Conservation (phyloP, 2,888 invertebrate species). For the Dicycla oo region DNA sequence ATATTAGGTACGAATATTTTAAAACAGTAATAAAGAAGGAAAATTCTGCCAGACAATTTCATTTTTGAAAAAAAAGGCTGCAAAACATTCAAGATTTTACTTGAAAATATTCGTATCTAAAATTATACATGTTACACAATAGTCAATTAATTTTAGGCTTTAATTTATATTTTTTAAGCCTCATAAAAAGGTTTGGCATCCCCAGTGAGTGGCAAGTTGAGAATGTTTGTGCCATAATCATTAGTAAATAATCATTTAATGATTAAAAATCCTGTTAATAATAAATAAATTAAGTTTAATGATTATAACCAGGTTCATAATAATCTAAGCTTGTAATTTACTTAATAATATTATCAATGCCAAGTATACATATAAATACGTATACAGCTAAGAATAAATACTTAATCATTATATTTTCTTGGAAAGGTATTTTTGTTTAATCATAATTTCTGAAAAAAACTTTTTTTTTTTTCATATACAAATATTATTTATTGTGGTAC, state of each 20-base stretch:
- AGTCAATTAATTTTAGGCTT: not conserved
- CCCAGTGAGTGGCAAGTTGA: not conserved
- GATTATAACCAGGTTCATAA: slow-evolving; percentile 9
- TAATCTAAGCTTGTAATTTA: not conserved
- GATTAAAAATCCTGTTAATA: slow-evolving; percentile 25
- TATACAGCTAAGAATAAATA: slow-evolving; percentile 6
- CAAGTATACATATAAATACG: not conserved
- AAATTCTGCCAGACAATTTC: not conserved
- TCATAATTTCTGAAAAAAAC: slow-evolving; percentile 4
- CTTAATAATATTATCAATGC: not conserved
- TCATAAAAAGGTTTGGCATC: not conserved
- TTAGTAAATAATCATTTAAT: slow-evolving; percentile 33
- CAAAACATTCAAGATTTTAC: not conserved
- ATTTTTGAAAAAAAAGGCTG: not conserved
- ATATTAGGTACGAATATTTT: not conserved
- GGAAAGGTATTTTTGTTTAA: not conserved
- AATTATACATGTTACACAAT: too few species aligned
- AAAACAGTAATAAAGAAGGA: too few species aligned
- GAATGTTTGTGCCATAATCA: slow-evolving; percentile 47
- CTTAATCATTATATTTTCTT: not conserved
- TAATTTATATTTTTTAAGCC: not conserved
- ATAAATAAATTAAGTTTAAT: slow-evolving; percentile 11
- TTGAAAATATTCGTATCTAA: not conserved
- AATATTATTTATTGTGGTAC: too few species aligned
- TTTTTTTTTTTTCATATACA: too few species aligned